These are phyloP conservation scores for Acanthisitta chloris DNA, from an alignment of 2,113 vertebrate genomes.

Conservation along the genomic window DNA sequence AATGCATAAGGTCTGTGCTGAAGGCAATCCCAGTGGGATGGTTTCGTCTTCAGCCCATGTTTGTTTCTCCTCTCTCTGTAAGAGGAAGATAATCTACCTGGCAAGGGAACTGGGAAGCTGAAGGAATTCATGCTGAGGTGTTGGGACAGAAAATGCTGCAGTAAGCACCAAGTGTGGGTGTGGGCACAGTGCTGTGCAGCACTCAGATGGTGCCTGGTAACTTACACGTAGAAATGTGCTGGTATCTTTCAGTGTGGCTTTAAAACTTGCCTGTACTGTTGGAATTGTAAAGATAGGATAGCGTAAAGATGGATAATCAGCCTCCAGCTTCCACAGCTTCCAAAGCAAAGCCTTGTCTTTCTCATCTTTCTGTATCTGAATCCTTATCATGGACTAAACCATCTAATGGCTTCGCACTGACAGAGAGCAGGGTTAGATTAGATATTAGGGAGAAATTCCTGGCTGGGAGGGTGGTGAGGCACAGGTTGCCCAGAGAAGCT, in stretches of 20 bases:
- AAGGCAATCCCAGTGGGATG: fast-evolving
- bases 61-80: background rate
- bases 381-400: background rate
- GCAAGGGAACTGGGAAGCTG: background rate
- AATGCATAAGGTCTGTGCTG: background rate
- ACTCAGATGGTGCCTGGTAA: background rate
- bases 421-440: background rate
- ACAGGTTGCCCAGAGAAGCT: background rate
- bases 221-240: background rate
- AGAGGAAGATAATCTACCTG: background rate
- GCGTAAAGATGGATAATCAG: background rate
- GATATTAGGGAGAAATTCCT: background rate
- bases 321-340: background rate
- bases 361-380: background rate
- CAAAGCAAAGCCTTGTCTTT: background rate
- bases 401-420: background rate
- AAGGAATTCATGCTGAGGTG: background rate
- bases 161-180: background rate
- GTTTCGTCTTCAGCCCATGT: background rate
- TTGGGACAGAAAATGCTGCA: background rate
- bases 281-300: background rate
- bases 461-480: background rate
- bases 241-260: background rate
- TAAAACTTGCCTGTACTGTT: background rate
- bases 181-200: background rate